Conservation (phyloP, 2,888 invertebrate genomes). For the Caenorhabditis virilis region DNA sequence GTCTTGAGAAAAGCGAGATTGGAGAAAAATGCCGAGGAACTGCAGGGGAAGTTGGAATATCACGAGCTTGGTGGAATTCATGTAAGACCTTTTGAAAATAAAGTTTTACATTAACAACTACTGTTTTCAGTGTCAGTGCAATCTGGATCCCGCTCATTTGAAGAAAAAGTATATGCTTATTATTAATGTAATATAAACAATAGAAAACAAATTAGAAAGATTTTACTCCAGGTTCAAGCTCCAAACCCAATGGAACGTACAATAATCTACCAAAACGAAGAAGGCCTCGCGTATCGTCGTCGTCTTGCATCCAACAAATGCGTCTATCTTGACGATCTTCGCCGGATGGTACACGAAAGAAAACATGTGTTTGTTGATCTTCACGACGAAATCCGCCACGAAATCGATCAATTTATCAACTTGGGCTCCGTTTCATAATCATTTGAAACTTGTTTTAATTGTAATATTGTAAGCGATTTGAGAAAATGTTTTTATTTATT, state of each 20-base stretch:
- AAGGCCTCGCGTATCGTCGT: slow-evolving; percentile 31
- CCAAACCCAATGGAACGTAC: slow-evolving; percentile 11
- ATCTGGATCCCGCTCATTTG: slow-evolving; percentile 7
- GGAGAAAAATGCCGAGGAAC: no score
- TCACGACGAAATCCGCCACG: slow-evolving; percentile 28
- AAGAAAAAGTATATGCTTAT: background rate
- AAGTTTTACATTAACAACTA: background rate
- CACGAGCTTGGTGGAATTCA: slow-evolving; percentile 22
- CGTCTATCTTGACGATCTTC: slow-evolving; percentile 33
- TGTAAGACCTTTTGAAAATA: slow-evolving; percentile 5
- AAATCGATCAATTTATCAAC: slow-evolving; percentile 26
- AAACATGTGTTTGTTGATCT: slow-evolving; percentile 22
- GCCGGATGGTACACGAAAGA: slow-evolving; percentile 24
- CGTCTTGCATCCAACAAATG: slow-evolving; percentile 34
- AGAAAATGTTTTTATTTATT: no score
- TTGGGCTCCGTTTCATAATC: no score
- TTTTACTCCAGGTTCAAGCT: slow-evolving; percentile 3
- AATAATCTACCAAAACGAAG: slow-evolving; percentile 29
- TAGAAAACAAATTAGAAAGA: background rate
- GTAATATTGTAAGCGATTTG: no score
- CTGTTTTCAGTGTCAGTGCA: slow-evolving; percentile 25
- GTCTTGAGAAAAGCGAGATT: slow-evolving; percentile 14
- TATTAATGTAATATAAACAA: no score
- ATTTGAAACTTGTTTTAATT: no score
- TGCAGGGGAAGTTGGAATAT: slow-evolving; percentile 12